Evolutionary conservation across 1,140 invertebrate species (phyloP), one percentile per base, ranked within the genome.

Genomic region (Branchinecta lynchi): DNA sequence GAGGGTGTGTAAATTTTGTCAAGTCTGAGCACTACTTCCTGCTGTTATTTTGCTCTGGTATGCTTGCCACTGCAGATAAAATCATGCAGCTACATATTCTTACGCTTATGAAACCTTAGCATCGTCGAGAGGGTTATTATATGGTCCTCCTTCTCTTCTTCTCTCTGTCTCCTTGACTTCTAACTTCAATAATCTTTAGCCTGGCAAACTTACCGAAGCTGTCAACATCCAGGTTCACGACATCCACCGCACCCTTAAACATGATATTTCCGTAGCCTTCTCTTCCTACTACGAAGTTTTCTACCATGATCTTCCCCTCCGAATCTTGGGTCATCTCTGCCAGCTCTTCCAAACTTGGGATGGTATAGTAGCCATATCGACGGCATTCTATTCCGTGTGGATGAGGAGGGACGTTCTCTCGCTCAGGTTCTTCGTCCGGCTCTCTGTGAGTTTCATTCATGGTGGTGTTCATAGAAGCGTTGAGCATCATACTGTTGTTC

Each of bases 241-340:
- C 86, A 78, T 97, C 89, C 71, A 95, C 87, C 32, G 86, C 83
- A 72, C 90, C 89, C 44, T 87, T 85, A 77, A 93, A 99, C 76
- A 84, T 91, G 0, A 99, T 89, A 78, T 89, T 92, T 32, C 96
- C 96, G 79, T 93, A 98, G 66, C 90, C 90, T 70, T 87, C 82
- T 15, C 95, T 83, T 0, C 93, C 94, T 67, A 98, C 82, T 0
- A 90, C 92, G 72, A 98, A 90, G 73, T 92, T 86, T n/a, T 91
- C 86, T 10, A 97, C 88, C 44, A 91, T 79, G 77, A 93, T 96
- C 44, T 81, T 81, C 0, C 89, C 88, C 76, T 89, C 83, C 51
- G 77, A 76, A 77, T 89, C 82, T 45, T 87, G 78, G 72, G 81
- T 82, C 0, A 79, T 81, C 44, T 78, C 75, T 6, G 76, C 80